Evolutionary conservation across 2,113 vertebrate species (phyloP).

Genomic region (Apteryx mantelli): DNA sequence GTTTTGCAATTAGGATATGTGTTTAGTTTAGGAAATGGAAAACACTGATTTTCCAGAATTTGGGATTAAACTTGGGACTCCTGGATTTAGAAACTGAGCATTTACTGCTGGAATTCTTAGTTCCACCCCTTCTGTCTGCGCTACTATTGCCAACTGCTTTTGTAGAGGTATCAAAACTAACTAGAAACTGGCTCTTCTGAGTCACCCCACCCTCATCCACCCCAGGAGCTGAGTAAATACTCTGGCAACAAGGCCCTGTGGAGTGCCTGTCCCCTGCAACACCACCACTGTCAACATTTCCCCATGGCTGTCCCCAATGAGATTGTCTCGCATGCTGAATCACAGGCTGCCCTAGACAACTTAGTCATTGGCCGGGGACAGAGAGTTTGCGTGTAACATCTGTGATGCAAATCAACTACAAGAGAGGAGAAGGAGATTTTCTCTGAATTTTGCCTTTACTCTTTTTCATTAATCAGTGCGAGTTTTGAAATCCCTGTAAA

Average conservation of each 20-base stretch:
- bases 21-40: not conserved
- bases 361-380: not conserved
- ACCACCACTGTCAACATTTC: not conserved
- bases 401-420: not conserved
- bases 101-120: not conserved
- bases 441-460: not conserved
- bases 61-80: fast-evolving
- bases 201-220: not conserved
- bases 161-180: not conserved
- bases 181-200: not conserved
- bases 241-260: fast-evolving
- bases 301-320: not conserved
- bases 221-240: not conserved
- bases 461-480: not conserved
- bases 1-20: not conserved
- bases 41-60: not conserved
- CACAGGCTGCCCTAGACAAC: not conserved
- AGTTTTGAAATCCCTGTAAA: not conserved
- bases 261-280: not conserved
- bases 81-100: not conserved
- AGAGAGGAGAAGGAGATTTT: not conserved
- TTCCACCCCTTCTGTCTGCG: not conserved
- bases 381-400: not conserved
- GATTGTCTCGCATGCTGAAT: not conserved
- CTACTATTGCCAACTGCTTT: not conserved